A percentile compares a stretch with the other conserved stretches of the same genome.
These are phyloP conservation scores for Periplaneta americana DNA, from an alignment of 1,140 invertebrate genomes.

Conservation along the genomic window DNA sequence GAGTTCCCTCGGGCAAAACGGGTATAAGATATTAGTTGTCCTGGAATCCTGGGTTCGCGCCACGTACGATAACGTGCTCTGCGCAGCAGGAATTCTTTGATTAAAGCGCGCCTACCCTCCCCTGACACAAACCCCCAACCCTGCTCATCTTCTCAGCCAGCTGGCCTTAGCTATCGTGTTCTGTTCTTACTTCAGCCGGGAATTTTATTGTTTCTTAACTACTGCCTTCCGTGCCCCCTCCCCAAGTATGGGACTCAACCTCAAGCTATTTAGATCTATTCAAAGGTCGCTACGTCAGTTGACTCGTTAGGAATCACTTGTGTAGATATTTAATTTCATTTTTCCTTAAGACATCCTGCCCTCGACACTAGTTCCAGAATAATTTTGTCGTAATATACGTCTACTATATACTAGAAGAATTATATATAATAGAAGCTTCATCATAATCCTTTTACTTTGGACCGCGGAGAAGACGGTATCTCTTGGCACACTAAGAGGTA, in stretches of 20 bases:
- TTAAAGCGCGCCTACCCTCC: not conserved
- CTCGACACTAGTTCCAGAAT: too few relatives aligned
- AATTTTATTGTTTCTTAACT: not conserved
- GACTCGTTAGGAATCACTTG: too few relatives aligned
- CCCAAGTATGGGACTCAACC: not conserved
- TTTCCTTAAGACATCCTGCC: too few relatives aligned
- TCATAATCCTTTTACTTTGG: too few relatives aligned
- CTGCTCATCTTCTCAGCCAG: not conserved
- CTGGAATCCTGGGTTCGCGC: not conserved
- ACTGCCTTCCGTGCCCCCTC: not conserved
- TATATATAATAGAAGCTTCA: too few relatives aligned
- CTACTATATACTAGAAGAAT: too few relatives aligned
- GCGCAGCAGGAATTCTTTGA: not conserved
- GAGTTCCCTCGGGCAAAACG: conserved; percentile 12
- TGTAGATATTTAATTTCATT: too few relatives aligned
- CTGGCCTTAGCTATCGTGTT: not conserved
- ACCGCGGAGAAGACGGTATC: too few relatives aligned
- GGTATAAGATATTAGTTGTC: conserved; percentile 18
- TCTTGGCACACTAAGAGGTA: too few relatives aligned
- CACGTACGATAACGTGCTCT: not conserved
- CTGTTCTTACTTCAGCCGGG: not conserved
- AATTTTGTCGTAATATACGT: too few relatives aligned
- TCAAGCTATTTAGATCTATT: too few relatives aligned
- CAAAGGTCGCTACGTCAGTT: too few relatives aligned
- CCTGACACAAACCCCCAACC: not conserved